Evolutionary conservation across 35 echinoderm and acorn worm genomes (phyloP).

Genomic region (Acanthaster planci): DNA sequence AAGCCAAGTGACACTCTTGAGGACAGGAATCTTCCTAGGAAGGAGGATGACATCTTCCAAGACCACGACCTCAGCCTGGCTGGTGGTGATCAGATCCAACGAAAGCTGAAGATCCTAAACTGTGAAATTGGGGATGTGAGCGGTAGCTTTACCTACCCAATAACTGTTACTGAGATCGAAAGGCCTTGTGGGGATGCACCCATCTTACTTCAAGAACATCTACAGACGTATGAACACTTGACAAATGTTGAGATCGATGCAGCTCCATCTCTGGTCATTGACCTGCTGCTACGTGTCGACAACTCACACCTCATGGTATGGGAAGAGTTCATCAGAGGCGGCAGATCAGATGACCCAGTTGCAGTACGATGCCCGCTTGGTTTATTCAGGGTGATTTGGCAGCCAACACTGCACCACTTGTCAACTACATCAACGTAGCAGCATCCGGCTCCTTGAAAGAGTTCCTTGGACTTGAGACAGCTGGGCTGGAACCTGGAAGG

Average conservation of each 20-base stretch:
- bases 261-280: slow-evolving; percentile 56
- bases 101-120: slow-evolving; percentile 60
- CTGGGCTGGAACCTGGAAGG: slow-evolving; percentile 55
- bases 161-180: slow-evolving; percentile 75
- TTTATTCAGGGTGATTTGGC: slow-evolving; percentile 55
- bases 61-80: slow-evolving; percentile 72
- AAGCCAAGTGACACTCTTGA: slow-evolving; percentile 61
- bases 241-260: slow-evolving; percentile 34
- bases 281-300: slow-evolving; percentile 70
- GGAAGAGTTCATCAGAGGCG: slow-evolving; percentile 59
- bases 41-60: slow-evolving; percentile 53
- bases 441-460: slow-evolving; percentile 62
- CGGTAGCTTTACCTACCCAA: slow-evolving; percentile 52
- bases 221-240: slow-evolving; percentile 54
- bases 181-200: slow-evolving; percentile 60
- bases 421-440: slow-evolving; percentile 77
- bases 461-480: slow-evolving; percentile 58
- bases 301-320: slow-evolving; percentile 68
- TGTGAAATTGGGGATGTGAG: slow-evolving; percentile 67
- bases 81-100: slow-evolving; percentile 50
- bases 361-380: slow-evolving; percentile 62
- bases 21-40: slow-evolving; percentile 65
- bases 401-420: slow-evolving; percentile 18
- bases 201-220: slow-evolving; percentile 30
- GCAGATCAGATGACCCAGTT: slow-evolving; percentile 35